Percentiles rank a stretch among this genome's conserved stretches.
Conservation (phyloP, 2,888 invertebrate genomes). For the Neria commutata region DNA sequence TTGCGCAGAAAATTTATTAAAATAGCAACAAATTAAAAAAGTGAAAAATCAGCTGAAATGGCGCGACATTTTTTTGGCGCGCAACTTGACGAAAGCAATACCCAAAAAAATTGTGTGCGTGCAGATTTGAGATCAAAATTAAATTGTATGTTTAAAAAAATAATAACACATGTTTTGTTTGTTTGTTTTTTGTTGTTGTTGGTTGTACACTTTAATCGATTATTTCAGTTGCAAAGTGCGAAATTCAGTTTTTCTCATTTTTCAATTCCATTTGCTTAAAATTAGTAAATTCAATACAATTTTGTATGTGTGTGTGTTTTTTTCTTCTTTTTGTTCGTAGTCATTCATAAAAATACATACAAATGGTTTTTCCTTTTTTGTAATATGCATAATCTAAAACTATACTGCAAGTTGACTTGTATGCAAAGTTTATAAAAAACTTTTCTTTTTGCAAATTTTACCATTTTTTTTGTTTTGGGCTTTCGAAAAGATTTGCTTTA, state of each 20-base stretch:
- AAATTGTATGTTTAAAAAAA: slow-evolving; percentile 45
- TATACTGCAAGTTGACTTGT: slow-evolving; percentile 9
- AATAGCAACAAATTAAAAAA: no score
- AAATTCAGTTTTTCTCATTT: slow-evolving; percentile 26
- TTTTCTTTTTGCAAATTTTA: slow-evolving; percentile 8
- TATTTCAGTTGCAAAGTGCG: slow-evolving; percentile 11
- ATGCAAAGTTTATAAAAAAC: slow-evolving; percentile 6
- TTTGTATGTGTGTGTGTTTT: slow-evolving; percentile 32
- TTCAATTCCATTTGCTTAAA: slow-evolving; percentile 36
- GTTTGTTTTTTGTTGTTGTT: slow-evolving; percentile 22
- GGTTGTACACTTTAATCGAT: slow-evolving; percentile 36
- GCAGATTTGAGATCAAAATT: slow-evolving; percentile 51
- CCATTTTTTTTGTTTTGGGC: neutral
- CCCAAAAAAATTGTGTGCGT: slow-evolving; percentile 35
- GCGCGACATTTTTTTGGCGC: no score
- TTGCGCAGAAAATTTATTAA: no score
- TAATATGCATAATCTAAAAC: slow-evolving; percentile 35
- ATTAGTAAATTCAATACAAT: slow-evolving; percentile 54
- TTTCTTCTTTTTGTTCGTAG: slow-evolving; percentile 6
- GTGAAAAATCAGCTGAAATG: no score
- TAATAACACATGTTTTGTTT: slow-evolving; percentile 40
- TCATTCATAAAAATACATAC: slow-evolving; percentile 6
- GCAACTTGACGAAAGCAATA: no score
- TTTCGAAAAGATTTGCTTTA: slow-evolving; percentile 15
- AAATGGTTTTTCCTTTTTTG: slow-evolving; percentile 23